Conservation (phyloP, 2,113 vertebrate species). For the Limanda limanda region DNA sequence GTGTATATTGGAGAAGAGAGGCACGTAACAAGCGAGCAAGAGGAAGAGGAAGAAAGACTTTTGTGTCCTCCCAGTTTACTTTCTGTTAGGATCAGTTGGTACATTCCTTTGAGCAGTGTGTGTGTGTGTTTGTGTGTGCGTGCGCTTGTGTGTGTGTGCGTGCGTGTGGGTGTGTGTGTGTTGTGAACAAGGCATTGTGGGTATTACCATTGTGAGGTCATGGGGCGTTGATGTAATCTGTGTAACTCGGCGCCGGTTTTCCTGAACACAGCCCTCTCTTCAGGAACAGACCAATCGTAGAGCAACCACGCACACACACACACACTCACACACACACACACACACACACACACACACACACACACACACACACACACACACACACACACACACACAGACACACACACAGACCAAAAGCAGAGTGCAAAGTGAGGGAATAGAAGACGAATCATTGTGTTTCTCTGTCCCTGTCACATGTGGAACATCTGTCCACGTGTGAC, state of each 20-base stretch:
- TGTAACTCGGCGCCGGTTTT: constrained; percentile 71
- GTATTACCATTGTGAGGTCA: constrained; percentile 73
- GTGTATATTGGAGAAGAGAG: background rate
- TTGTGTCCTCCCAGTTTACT: constrained; percentile 2
- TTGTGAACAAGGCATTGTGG: constrained; percentile 65
- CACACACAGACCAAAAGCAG: no score
- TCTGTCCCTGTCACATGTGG: no score
- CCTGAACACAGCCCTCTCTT: constrained; percentile 66
- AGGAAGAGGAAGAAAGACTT: constrained; percentile 18
- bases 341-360: no score
- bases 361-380: constrained; percentile 32
- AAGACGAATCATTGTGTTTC: background rate
- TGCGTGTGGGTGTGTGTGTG: constrained; percentile 31
- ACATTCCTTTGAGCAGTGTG: constrained; percentile 41
- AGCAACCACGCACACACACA: background rate
- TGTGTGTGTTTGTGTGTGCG: constrained; percentile 26
- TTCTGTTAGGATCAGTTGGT: constrained; percentile 50
- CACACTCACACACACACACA: no score
- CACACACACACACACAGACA: constrained; percentile 17
- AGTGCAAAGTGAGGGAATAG: no score
- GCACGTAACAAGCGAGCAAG: background rate
- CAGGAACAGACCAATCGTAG: constrained; percentile 54
- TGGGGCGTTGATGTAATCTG: constrained; percentile 77
- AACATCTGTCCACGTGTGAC: no score
- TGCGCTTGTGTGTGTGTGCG: constrained; percentile 32